These are phyloP conservation scores for Xyrauchen texanus DNA, from an alignment of 2,113 vertebrate species.

Conservation along the genomic window DNA sequence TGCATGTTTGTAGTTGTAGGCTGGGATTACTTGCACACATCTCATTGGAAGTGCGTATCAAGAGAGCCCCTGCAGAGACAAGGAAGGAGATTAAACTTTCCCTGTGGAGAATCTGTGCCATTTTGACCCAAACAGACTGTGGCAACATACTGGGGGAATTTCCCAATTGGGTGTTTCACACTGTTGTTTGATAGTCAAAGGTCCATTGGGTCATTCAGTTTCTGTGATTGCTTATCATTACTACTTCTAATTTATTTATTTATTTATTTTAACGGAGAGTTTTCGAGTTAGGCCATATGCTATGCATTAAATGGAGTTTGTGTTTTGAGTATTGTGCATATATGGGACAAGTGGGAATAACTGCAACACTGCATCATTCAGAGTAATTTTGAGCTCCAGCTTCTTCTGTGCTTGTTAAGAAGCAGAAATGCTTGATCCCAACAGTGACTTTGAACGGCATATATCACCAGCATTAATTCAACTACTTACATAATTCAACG, in stretches of 20 bases:
- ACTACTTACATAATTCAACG: not conserved
- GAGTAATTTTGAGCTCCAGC: not conserved
- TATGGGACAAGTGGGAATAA: not conserved
- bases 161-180: not conserved
- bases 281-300: too few relatives aligned
- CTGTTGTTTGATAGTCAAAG: not conserved
- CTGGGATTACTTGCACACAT: conserved; percentile 30
- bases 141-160: not conserved
- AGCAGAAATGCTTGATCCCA: conserved; percentile 2
- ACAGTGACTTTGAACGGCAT: not conserved
- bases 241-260: not conserved
- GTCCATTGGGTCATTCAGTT: not conserved
- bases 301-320: too few relatives aligned
- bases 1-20: conserved; percentile 14
- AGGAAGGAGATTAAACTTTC: conserved; percentile 28
- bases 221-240: not conserved
- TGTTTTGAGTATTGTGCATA: not conserved
- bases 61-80: conserved; percentile 11
- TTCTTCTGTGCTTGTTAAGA: not conserved
- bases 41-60: conserved; percentile 19
- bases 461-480: not conserved
- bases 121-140: conserved; percentile 37
- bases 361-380: not conserved
- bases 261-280: not conserved
- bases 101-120: conserved; percentile 26